Percentiles rank a stretch among this genome's conserved stretches.
phyloP scores from a whole-genome alignment of 2,797 vertebrate species.

The Scolopax bukidnonensis region DNA sequence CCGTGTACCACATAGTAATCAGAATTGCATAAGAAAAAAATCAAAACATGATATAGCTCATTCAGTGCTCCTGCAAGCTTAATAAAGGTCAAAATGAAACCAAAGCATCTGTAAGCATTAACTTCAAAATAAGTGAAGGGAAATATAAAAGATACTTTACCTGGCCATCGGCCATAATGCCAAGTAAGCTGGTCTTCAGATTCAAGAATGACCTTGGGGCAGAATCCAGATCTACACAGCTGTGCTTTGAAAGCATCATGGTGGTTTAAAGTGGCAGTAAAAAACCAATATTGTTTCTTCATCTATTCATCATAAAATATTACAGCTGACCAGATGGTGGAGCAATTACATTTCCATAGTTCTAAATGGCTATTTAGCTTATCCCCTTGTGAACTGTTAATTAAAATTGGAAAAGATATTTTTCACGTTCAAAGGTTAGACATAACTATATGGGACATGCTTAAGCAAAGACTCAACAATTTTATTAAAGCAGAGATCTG shows the following conservation, averaged over 20 bases:
- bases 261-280: background rate
- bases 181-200: background rate
- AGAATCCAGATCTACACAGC: background rate
- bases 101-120: background rate
- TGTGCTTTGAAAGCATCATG: background rate
- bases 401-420: conserved; percentile 57
- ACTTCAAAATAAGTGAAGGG: background rate
- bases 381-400: conserved; percentile 65
- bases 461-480: background rate
- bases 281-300: conserved; percentile 40
- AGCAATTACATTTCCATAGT: conserved; percentile 81
- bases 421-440: conserved; percentile 42
- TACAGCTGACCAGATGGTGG: conserved; percentile 83
- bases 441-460: background rate
- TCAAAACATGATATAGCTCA: background rate
- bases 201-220: background rate
- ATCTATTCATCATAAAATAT: conserved; percentile 74
- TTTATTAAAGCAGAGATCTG: conserved; percentile 1
- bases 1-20: background rate
- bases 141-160: background rate
- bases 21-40: conserved; percentile 1
- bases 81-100: background rate
- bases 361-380: conserved; percentile 75
- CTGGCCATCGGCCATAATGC: background rate
- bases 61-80: background rate